A percentile compares a stretch with the other conserved stretches of the same genome.
These are phyloP conservation scores for Amaurobius ferox DNA, from an alignment of 2,888 invertebrate species.

Conservation along the genomic window DNA sequence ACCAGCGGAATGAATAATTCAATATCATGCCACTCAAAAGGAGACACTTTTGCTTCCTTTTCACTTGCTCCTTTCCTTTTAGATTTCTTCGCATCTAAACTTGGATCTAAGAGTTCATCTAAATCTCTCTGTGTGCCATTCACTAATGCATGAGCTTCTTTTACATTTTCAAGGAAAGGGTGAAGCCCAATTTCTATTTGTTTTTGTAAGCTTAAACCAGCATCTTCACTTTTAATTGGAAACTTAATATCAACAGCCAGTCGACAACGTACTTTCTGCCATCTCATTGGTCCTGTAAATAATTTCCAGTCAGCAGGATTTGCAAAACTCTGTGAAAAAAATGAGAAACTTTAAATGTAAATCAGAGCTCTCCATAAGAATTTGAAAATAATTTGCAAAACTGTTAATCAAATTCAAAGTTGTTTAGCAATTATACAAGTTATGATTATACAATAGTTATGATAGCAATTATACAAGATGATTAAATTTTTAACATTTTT, in stretches of 20 bases:
- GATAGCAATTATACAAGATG: too few species aligned
- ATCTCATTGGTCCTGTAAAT: slow-evolving; percentile 83
- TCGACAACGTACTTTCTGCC: slow-evolving; percentile 86
- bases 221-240: slow-evolving; percentile 83
- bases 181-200: slow-evolving; percentile 81
- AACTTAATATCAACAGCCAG: slow-evolving; percentile 87
- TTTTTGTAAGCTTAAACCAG: slow-evolving; percentile 82
- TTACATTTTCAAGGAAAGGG: slow-evolving; percentile 75
- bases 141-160: slow-evolving; percentile 83
- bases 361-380: neutral
- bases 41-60: slow-evolving; percentile 72
- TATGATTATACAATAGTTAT: too few species aligned
- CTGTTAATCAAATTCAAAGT: too few species aligned
- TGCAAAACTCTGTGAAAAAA: slow-evolving; percentile 78
- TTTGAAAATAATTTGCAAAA: too few species aligned
- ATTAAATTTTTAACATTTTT: too few species aligned
- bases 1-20: slow-evolving; percentile 80
- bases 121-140: slow-evolving; percentile 84
- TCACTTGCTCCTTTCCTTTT: slow-evolving; percentile 73
- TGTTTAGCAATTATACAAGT: too few species aligned
- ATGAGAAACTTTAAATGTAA: neutral
- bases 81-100: slow-evolving; percentile 74
- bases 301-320: slow-evolving; percentile 88
- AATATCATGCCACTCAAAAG: slow-evolving; percentile 74
- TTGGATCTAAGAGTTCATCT: slow-evolving; percentile 78